Percentiles rank a stretch among this genome's conserved stretches.
These are phyloP conservation scores for Cirrhinus molitorella DNA, from an alignment of 2,797 vertebrate genomes.

Conservation along the genomic window DNA sequence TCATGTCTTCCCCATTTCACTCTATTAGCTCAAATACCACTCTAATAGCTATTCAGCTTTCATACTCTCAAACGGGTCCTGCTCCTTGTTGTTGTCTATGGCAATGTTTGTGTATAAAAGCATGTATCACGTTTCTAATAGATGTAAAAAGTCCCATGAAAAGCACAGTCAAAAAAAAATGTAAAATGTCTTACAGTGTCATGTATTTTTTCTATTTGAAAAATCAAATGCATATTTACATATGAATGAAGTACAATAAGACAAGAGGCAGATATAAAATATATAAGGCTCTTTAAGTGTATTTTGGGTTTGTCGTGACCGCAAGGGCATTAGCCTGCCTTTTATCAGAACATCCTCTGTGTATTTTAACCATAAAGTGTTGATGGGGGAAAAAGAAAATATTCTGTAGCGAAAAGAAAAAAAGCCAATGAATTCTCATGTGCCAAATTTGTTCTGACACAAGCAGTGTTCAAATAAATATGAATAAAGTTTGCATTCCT, in stretches of 20 bases:
- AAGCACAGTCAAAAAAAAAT: slow-evolving; percentile 80
- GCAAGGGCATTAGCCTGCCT: slow-evolving; percentile 18
- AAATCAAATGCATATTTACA: slow-evolving; percentile 63
- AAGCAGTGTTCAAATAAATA: slow-evolving; percentile 74
- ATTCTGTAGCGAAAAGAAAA: slow-evolving; percentile 73
- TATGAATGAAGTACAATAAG: slow-evolving; percentile 77
- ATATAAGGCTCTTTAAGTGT: slow-evolving; percentile 24
- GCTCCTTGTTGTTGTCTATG: slow-evolving; percentile 71
- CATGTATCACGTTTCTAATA: slow-evolving; percentile 80
- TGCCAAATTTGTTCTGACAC: slow-evolving; percentile 75
- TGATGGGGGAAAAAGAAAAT: slow-evolving; percentile 55
- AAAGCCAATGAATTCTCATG: slow-evolving; percentile 70
- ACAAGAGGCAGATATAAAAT: slow-evolving; percentile 69
- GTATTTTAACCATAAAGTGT: slow-evolving; percentile 70
- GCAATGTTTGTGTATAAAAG: slow-evolving; percentile 77
- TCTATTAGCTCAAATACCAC: not conserved
- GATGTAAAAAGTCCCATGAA: slow-evolving; percentile 71
- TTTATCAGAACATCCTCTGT: slow-evolving; percentile 66
- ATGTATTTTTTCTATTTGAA: slow-evolving; percentile 83
- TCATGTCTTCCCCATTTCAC: not conserved
- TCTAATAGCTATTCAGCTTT: slow-evolving; percentile 16
- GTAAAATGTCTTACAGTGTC: slow-evolving; percentile 75
- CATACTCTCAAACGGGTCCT: slow-evolving; percentile 69
- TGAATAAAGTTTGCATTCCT: slow-evolving; percentile 80
- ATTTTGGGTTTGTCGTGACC: slow-evolving; percentile 39